A percentile compares a stretch with the other conserved stretches of the same genome.
Conservation (phyloP, 2,888 invertebrate species). For the Drosophila paucipuncta region DNA sequence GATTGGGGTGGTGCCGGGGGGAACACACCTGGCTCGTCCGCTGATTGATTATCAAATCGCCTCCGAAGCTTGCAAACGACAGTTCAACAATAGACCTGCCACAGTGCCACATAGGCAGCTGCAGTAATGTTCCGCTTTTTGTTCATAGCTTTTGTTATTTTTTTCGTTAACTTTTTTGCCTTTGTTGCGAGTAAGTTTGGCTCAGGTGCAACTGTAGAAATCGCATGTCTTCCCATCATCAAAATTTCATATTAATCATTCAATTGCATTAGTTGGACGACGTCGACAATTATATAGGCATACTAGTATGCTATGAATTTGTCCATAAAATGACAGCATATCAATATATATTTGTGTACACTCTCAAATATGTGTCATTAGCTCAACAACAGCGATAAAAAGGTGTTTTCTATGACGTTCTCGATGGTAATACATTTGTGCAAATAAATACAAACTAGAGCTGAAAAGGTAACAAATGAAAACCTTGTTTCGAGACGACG, state of each 20-base stretch:
- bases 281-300: conserved; percentile 14
- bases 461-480: background rate
- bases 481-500: background rate
- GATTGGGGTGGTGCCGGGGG: background rate
- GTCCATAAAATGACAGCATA: conserved; percentile 33
- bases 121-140: conserved; percentile 15
- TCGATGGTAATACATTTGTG: conserved; percentile 5
- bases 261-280: conserved; percentile 53
- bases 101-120: conserved; percentile 9
- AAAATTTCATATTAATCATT: conserved; percentile 68
- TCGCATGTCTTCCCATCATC: conserved; percentile 64
- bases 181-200: conserved; percentile 5
- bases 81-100: conserved; percentile 37
- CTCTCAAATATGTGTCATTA: conserved; percentile 25
- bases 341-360: conserved; percentile 22
- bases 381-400: conserved; percentile 23
- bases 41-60: conserved; percentile 60
- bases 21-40: conserved; percentile 18
- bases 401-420: background rate
- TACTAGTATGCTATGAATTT: conserved; percentile 3
- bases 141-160: background rate
- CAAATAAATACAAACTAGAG: background rate
- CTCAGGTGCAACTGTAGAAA: background rate
- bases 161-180: background rate
- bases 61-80: conserved; percentile 38